These are phyloP conservation scores for Aphelenchoides besseyi DNA, from an alignment of 1,140 invertebrate genomes.

Conservation along the genomic window DNA sequence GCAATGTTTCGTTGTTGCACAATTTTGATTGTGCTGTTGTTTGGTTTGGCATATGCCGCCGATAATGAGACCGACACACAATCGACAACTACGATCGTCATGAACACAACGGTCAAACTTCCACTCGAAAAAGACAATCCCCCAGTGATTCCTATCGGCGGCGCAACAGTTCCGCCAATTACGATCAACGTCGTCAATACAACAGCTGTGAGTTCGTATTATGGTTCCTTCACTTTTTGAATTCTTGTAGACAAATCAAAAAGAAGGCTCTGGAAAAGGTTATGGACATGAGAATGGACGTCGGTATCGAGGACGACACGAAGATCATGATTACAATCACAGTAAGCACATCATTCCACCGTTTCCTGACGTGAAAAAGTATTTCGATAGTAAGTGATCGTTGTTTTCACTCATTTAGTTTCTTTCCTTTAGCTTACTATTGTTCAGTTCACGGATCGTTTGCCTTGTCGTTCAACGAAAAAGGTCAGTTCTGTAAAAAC, in stretches of 20 bases:
- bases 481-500: slow-evolving; percentile 13
- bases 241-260: no score
- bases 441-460: slow-evolving; percentile 32
- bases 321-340: background rate
- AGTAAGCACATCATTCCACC: background rate
- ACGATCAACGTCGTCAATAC: background rate
- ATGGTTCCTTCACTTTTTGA: no score
- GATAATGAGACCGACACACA: background rate
- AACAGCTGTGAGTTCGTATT: background rate
- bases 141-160: no score
- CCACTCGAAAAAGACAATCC: no score
- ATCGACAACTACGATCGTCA: background rate
- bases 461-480: slow-evolving; percentile 17
- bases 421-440: slow-evolving; percentile 21
- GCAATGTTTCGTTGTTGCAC: background rate
- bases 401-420: slow-evolving; percentile 4
- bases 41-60: background rate
- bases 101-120: background rate
- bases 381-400: slow-evolving; percentile 22
- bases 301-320: slow-evolving; percentile 10
- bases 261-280: slow-evolving; percentile 21
- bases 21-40: background rate
- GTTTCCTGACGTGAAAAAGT: background rate
- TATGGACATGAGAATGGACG: background rate
- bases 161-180: background rate